Percentiles rank a stretch among this genome's conserved stretches.
phyloP scores from a whole-genome alignment of 2,888 invertebrate species.

The Amiota communis region DNA sequence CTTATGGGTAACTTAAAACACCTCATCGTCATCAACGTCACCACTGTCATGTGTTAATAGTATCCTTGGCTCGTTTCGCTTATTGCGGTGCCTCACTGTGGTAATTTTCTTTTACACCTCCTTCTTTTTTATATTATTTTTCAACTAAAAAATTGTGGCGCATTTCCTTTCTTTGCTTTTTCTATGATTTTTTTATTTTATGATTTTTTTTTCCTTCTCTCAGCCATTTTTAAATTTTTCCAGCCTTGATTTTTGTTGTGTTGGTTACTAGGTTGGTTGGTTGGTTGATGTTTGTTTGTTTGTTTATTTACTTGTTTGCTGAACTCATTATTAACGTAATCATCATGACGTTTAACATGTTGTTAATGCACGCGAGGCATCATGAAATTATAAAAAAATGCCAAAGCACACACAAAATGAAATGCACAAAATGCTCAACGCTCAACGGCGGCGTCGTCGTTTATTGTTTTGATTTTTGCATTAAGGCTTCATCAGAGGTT shows the following conservation, averaged over 20 bases:
- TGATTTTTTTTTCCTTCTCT: background rate
- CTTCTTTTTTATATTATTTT: background rate
- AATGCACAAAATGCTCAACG: no score
- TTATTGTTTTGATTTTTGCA: conserved; percentile 7
- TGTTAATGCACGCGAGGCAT: background rate
- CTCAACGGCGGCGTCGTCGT: no score
- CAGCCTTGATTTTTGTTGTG: background rate
- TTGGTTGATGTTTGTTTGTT: no score
- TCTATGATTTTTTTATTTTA: background rate
- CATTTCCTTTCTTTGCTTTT: conserved; percentile 1
- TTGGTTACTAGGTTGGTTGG: background rate
- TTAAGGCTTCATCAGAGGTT: background rate
- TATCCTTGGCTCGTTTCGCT: conserved; percentile 20
- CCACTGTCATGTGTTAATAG: conserved; percentile 12
- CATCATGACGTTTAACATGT: conserved; percentile 15
- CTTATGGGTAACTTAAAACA: background rate
- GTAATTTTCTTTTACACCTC: conserved; percentile 24
- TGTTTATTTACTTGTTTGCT: background rate
- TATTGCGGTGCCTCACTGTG: conserved; percentile 13
- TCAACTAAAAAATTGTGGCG: conserved; percentile 10
- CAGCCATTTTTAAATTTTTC: background rate
- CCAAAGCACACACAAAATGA: no score
- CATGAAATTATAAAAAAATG: no score
- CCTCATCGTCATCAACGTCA: background rate
- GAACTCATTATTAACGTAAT: conserved; percentile 14